Conservation (phyloP, 2,888 invertebrate species). For the Tachina lurida region DNA sequence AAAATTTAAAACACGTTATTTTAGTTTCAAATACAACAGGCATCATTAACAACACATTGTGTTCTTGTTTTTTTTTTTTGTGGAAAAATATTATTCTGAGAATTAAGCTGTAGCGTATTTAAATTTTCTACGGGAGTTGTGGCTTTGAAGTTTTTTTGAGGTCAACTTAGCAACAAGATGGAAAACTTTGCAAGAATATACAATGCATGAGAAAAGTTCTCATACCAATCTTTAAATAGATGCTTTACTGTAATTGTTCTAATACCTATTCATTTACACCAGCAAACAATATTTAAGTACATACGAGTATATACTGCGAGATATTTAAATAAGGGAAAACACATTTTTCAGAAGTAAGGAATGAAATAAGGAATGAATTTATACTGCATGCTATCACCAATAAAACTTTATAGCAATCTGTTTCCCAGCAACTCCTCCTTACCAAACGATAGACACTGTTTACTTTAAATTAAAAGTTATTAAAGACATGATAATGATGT, state of each 20-base stretch:
- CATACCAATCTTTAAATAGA: slow-evolving; percentile 10
- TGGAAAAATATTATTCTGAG: too few species aligned
- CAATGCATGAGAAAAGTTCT: not conserved
- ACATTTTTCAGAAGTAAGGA: too few species aligned
- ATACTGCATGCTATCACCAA: too few species aligned
- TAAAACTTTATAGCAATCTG: too few species aligned
- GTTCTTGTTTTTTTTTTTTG: too few species aligned
- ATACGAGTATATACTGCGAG: not conserved
- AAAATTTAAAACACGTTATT: too few species aligned
- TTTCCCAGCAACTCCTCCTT: not conserved
- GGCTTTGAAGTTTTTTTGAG: too few species aligned
- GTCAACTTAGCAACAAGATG: not conserved
- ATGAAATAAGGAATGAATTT: too few species aligned
- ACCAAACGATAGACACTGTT: not conserved
- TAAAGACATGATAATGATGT: slow-evolving; percentile 18
- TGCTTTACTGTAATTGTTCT: slow-evolving; percentile 34
- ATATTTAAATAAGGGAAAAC: not conserved
- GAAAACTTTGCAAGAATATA: slow-evolving; percentile 21
- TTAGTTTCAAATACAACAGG: too few species aligned
- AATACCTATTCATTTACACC: slow-evolving; percentile 13
- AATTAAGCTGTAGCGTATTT: too few species aligned
- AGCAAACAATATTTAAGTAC: not conserved
- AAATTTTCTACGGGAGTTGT: not conserved
- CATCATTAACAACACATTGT: too few species aligned
- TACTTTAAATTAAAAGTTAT: slow-evolving; percentile 31